These are phyloP conservation scores for Sakesphorus luctuosus DNA, from an alignment of 2,113 vertebrate species.

Conservation along the genomic window DNA sequence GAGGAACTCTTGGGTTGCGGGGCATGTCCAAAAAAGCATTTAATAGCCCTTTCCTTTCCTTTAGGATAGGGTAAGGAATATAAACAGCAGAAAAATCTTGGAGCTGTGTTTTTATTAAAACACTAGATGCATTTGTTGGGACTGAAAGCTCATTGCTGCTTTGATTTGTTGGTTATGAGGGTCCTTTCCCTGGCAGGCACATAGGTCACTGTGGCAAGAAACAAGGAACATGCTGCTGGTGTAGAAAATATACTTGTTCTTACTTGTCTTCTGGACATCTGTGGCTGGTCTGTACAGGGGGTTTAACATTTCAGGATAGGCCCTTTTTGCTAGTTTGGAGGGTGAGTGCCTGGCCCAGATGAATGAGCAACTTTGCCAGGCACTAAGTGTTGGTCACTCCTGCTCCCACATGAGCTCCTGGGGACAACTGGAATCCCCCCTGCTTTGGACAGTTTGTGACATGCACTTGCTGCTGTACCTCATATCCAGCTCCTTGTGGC, in stretches of 20 bases:
- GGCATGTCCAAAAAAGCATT: not conserved
- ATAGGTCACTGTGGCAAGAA: not conserved
- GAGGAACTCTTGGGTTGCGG: not conserved
- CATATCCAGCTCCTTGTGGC: not conserved
- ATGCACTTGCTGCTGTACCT: not conserved
- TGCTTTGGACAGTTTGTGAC: not conserved
- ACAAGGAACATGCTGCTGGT: not conserved
- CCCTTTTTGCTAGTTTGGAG: not conserved
- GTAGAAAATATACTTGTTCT: not conserved
- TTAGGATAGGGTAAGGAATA: not conserved
- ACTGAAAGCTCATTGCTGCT: not conserved
- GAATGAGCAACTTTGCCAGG: not conserved
- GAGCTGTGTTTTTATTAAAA: not conserved
- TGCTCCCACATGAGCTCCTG: not conserved
- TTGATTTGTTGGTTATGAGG: not conserved
- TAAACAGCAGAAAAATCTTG: not conserved
- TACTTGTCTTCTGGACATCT: not conserved
- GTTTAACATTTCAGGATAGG: not conserved
- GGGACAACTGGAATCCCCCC: not conserved
- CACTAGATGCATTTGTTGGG: not conserved
- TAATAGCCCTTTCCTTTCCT: not conserved
- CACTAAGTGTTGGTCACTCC: not conserved
- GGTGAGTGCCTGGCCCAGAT: not conserved
- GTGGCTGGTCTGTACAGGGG: not conserved
- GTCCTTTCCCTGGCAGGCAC: not conserved